Conservation (phyloP, 1,140 invertebrate genomes). For the Stegodyphus dumicola region DNA sequence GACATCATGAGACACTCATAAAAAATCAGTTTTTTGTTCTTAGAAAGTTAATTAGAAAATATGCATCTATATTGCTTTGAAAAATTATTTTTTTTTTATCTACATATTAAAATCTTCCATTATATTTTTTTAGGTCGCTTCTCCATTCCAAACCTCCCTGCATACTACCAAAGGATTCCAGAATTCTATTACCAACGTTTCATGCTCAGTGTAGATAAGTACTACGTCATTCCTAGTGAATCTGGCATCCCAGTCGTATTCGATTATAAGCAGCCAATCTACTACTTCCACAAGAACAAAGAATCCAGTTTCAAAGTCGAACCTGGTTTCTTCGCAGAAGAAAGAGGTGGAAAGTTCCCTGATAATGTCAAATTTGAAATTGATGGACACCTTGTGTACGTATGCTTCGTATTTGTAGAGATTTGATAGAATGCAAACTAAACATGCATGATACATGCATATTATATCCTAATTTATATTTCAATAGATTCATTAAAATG, state of each 20-base stretch:
- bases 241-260: constrained; percentile 58
- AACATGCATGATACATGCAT: no score
- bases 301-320: constrained; percentile 57
- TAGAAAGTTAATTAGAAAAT: no score
- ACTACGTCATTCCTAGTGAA: constrained; percentile 58
- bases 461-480: not conserved
- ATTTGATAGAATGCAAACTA: not conserved
- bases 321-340: constrained; percentile 59
- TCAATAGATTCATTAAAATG: not conserved
- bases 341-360: constrained; percentile 49
- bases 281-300: constrained; percentile 43
- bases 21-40: no score
- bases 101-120: not conserved
- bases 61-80: not conserved
- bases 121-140: constrained; percentile 22
- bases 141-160: constrained; percentile 45
- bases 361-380: constrained; percentile 29
- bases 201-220: constrained; percentile 34
- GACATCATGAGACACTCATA: no score
- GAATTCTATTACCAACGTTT: constrained; percentile 45
- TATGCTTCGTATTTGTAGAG: not conserved
- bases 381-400: constrained; percentile 56
- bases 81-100: not conserved
- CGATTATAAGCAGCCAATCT: constrained; percentile 47
- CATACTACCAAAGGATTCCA: constrained; percentile 14